Evolutionary conservation across 1,140 invertebrate species (phyloP).

Genomic region (Hyphantria cunea): DNA sequence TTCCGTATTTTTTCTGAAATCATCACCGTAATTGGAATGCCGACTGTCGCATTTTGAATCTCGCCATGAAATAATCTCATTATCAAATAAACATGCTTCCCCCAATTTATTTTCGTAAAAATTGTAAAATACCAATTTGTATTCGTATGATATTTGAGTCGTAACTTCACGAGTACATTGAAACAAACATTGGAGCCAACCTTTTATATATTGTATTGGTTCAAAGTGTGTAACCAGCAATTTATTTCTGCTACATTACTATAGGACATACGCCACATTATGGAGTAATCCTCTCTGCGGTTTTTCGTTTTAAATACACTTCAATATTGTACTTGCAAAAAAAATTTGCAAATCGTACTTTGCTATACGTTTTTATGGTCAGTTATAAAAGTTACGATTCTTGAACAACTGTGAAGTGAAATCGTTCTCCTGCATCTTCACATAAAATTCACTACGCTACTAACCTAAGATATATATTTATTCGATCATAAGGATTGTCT

Average conservation of each 20-base stretch:
- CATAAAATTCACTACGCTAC: too few species aligned
- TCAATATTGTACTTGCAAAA: not conserved
- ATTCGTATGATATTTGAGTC: conserved; percentile 14
- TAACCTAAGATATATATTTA: too few species aligned
- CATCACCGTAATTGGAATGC: too few species aligned
- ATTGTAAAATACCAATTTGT: conserved; percentile 11
- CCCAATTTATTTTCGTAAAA: not conserved
- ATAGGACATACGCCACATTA: not conserved
- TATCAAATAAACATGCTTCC: not conserved
- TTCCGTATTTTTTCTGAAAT: too few species aligned
- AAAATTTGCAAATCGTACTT: not conserved
- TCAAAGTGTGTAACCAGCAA: conserved; percentile 5
- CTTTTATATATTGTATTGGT: conserved; percentile 22
- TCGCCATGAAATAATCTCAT: too few species aligned
- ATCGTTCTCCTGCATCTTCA: too few species aligned
- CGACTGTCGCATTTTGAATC: too few species aligned
- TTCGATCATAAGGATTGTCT: too few species aligned
- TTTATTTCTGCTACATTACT: conserved; percentile 12
- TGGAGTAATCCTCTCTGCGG: not conserved
- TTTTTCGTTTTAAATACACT: not conserved
- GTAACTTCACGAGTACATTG: conserved; percentile 7
- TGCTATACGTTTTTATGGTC: not conserved
- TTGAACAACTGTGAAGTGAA: too few species aligned
- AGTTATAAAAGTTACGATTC: too few species aligned
- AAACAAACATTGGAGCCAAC: conserved; percentile 2